A percentile compares a stretch with the other conserved stretches of the same genome.
Conservation (phyloP, 2,888 invertebrate genomes). For the Masnerella sp. region DNA sequence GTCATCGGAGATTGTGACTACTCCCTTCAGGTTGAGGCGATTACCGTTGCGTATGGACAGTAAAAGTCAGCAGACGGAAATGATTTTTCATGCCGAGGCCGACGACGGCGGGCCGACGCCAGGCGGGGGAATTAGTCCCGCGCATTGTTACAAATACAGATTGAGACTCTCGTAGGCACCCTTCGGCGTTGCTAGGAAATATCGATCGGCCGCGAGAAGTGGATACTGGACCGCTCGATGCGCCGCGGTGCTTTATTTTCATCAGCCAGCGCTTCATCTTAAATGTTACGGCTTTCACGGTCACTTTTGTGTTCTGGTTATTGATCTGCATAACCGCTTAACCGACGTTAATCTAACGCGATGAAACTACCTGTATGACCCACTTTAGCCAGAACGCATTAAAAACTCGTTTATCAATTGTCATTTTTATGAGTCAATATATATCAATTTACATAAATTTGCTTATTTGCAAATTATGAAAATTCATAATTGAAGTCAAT, state of each 20-base stretch:
- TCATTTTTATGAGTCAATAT: too few species aligned
- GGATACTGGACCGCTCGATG: constrained; percentile 72
- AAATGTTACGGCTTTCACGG: constrained; percentile 58
- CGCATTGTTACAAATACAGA: constrained; percentile 75
- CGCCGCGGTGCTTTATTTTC: constrained; percentile 70
- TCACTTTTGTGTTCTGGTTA: constrained; percentile 53
- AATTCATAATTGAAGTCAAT: too few species aligned
- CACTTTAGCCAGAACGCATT: constrained; percentile 5
- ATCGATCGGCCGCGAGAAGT: constrained; percentile 73
- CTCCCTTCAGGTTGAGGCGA: background rate
- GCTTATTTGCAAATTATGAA: too few species aligned
- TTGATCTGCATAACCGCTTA: constrained; percentile 50
- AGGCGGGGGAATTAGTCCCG: constrained; percentile 68
- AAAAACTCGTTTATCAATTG: too few species aligned
- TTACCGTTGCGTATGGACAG: constrained; percentile 20
- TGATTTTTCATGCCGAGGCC: constrained; percentile 51
- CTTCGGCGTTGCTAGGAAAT: constrained; percentile 76
- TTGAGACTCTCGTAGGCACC: constrained; percentile 65
- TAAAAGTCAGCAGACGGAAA: constrained; percentile 41
- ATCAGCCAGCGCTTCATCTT: constrained; percentile 49
- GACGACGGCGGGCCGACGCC: constrained; percentile 16
- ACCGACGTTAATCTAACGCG: constrained; percentile 28
- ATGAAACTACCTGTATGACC: constrained; percentile 41
- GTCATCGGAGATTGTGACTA: constrained; percentile 17
- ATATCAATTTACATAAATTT: too few species aligned